Evolutionary conservation across 1,140 invertebrate genomes (phyloP), one percentile per base, ranked within the genome.

Genomic region (Hyles euphorbiae): DNA sequence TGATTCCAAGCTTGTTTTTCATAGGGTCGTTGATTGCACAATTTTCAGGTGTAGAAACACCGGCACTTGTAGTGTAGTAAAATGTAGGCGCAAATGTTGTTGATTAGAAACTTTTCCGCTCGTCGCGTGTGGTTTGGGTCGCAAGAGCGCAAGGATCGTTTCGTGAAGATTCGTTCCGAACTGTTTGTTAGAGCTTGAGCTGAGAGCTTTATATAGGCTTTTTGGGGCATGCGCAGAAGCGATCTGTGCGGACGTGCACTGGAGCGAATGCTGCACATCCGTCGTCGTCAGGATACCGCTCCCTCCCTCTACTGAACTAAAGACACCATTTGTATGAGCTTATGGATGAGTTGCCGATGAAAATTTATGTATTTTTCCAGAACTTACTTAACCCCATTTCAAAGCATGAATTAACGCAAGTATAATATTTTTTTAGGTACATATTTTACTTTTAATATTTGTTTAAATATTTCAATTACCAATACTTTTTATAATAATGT

Each of bases 1-100:
- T 75, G 63, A 70, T 60, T 80, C 61, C 76, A 56, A 85, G 65
- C 66, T 77, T 82, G 61, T 78, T 85, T 81, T 87, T 88, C 83
- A 88, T 87, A 75, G 68, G 74, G 78, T 67, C 76, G 65, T 47
- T 51, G 54, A 61, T 64, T 56, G 59, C 64, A 72, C 58, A 63
- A 74, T 74, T 70, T 68, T 58, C 8, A 54, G 32, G 34, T n/a
- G 67, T 40, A 68, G 74, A 50, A 69, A 47, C 51, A 57, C 5
- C 7, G 40, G 33, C 49, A 51, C 12, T 49, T 44, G 34, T 40
- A 45, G 22, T 46, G 12, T 48, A 11, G 10, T 44, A 51, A 45
- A 55, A 60, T 34, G 12, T 32, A 57, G 59, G 40, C 48, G 11
- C 34, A 47, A 60, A 65, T 51, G 47, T 55, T 68, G 36, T 71